A percentile compares a stretch with the other conserved stretches of the same genome.
Conservation (phyloP, 2,113 vertebrate species). For the Seriola aureovittata region DNA sequence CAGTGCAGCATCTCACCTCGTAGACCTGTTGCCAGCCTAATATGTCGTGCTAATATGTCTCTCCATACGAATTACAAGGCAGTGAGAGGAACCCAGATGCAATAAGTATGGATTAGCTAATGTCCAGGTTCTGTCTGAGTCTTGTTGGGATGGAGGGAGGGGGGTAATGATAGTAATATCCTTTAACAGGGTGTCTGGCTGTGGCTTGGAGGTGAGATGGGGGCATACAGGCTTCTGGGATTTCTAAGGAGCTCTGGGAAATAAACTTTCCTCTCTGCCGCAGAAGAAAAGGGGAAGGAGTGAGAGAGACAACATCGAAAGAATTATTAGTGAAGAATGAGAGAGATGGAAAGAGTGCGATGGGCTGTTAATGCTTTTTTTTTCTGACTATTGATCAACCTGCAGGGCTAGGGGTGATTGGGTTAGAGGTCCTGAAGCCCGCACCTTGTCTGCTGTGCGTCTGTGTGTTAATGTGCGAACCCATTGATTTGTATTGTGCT, state of each 20-base stretch:
- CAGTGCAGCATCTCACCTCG: conserved; percentile 80
- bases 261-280: conserved; percentile 73
- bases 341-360: conserved; percentile 63
- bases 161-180: conserved; percentile 64
- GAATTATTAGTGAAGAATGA: conserved; percentile 72
- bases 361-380: conserved; percentile 70
- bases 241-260: conserved; percentile 70
- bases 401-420: conserved; percentile 65
- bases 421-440: conserved; percentile 71
- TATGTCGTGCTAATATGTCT: conserved; percentile 86
- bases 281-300: conserved; percentile 56
- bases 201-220: conserved; percentile 70
- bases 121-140: conserved; percentile 82
- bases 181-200: conserved; percentile 79
- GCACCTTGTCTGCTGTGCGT: conserved; percentile 68
- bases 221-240: conserved; percentile 70
- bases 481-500: conserved; percentile 70
- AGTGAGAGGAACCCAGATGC: conserved; percentile 80
- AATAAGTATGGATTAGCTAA: conserved; percentile 87
- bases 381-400: conserved; percentile 79
- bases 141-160: conserved; percentile 74
- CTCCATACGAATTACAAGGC: conserved; percentile 88
- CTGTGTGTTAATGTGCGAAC: conserved; percentile 63
- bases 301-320: conserved; percentile 64
- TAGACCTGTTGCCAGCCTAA: conserved; percentile 79